These are phyloP conservation scores for Rhysida immarginata DNA, from an alignment of 1,140 invertebrate genomes.

Conservation along the genomic window DNA sequence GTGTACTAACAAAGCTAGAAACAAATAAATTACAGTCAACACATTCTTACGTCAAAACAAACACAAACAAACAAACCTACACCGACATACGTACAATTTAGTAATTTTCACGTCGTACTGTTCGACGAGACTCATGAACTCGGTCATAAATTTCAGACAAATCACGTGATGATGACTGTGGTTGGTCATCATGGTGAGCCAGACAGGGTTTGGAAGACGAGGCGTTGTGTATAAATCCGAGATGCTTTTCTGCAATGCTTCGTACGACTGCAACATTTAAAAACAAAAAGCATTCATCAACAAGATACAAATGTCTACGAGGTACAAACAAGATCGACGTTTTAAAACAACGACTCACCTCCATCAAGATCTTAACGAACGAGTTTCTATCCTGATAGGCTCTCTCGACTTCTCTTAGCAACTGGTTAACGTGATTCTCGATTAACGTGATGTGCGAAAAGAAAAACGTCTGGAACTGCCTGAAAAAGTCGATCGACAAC, in stretches of 20 bases:
- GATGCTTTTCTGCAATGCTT: conserved; percentile 35
- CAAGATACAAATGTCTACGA: neutral
- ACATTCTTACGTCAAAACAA: too few relatives aligned
- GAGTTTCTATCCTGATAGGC: conserved; percentile 35
- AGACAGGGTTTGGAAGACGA: conserved; percentile 44
- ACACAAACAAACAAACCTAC: too few relatives aligned
- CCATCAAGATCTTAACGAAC: conserved; percentile 41
- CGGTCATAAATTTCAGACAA: conserved; percentile 28
- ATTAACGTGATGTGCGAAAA: conserved; percentile 64
- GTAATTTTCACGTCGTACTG: conserved; percentile 55
- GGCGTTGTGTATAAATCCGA: conserved; percentile 49
- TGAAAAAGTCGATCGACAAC: conserved; percentile 6
- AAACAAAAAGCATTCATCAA: neutral
- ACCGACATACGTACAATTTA: conserved; percentile 62
- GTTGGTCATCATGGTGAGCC: conserved; percentile 43
- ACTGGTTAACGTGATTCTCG: conserved; percentile 55
- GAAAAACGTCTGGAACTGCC: conserved; percentile 38
- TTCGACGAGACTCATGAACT: conserved; percentile 28
- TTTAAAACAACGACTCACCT: conserved; percentile 28
- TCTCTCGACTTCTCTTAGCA: conserved; percentile 44
- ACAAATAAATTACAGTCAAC: neutral
- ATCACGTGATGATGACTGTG: conserved; percentile 25
- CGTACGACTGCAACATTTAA: conserved; percentile 24
- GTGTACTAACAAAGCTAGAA: conserved; percentile 71
- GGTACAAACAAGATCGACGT: conserved; percentile 13